Evolutionary conservation across 2,888 invertebrate species (phyloP), one percentile per base, ranked within the genome.

Genomic region (Ceriagrion tenellum): DNA sequence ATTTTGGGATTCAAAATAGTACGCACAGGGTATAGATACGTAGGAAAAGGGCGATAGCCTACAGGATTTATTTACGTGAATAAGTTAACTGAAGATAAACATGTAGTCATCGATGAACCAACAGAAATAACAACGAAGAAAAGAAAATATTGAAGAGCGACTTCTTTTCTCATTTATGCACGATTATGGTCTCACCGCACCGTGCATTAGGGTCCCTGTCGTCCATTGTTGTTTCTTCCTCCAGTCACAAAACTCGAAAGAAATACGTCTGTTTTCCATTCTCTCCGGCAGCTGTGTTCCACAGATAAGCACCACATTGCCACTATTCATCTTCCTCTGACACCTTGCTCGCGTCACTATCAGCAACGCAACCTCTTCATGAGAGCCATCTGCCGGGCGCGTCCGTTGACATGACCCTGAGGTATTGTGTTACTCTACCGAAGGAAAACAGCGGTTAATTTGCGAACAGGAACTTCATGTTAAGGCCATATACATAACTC

Each of bases 341-440:
- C 63, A 69, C 93, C 47, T 93, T 93, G 63, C 93, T 69, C 26
- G 47, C 93, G 89, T 89, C 55, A 89, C 89, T 89, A 93, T 93
- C 93, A 63, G 69, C 26, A 16, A 69, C 40, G n/a, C 23, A 20
- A 23, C 23, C 89, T n/a, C 55, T n/a, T 55, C 16, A 6, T 16
- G 35, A 81, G 81, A 81, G 81, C 81, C 81, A 81, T 81, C 81
- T 81, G 81, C 81, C 81, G 35, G 81, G 35, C 35, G 35, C 81
- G 81, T 30, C 81, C 81, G 81, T 35, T 13, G 35, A 35, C 35
- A 81, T 12, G 16, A 81, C 35, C 35, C 35, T 3, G 81, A 16
- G 35, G 69, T 20, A 81, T 81, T 35, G 16, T 81, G 35, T 81
- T 30, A 81, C 81, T 35, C 18, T 4, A 35, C 13, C 35, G 35